A percentile compares a stretch with the other conserved stretches of the same genome.
These are phyloP conservation scores for Apeira syringaria DNA, from an alignment of 2,888 invertebrate genomes.

Conservation along the genomic window DNA sequence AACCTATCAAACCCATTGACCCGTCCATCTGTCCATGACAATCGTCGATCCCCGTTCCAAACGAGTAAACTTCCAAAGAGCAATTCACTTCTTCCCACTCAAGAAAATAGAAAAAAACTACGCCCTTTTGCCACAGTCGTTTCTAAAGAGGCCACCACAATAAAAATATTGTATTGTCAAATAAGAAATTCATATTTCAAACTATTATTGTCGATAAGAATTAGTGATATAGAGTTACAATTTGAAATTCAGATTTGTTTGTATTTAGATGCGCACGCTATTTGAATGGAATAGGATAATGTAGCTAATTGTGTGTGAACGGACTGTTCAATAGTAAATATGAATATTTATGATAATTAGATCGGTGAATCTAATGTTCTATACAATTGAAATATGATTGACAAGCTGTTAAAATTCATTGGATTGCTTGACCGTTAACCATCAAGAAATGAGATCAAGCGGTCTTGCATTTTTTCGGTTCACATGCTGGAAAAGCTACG, in stretches of 20 bases:
- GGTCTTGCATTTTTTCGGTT: too few species aligned
- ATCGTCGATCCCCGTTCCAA: slow-evolving; percentile 29
- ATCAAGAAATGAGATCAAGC: slow-evolving; percentile 7
- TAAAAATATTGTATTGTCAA: slow-evolving; percentile 69
- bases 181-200: slow-evolving; percentile 72
- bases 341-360: slow-evolving; percentile 72
- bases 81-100: slow-evolving; percentile 30
- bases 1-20: slow-evolving; percentile 44
- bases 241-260: slow-evolving; percentile 71
- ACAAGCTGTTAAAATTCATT: slow-evolving; percentile 32
- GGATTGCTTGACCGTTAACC: slow-evolving; percentile 27
- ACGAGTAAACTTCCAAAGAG: slow-evolving; percentile 25
- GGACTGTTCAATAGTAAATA: slow-evolving; percentile 47
- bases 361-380: slow-evolving; percentile 38
- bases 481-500: neutral
- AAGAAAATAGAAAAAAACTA: slow-evolving; percentile 37
- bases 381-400: slow-evolving; percentile 45
- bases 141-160: slow-evolving; percentile 69
- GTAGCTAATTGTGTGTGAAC: slow-evolving; percentile 82
- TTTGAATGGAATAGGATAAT: slow-evolving; percentile 67
- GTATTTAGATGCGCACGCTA: slow-evolving; percentile 55
- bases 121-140: slow-evolving; percentile 35
- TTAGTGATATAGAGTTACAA: slow-evolving; percentile 73
- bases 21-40: slow-evolving; percentile 44
- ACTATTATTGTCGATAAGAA: slow-evolving; percentile 58